Base-by-base conservation (phyloP, 2,113 vertebrate species). In the Chlorodrepanis virens region DNA sequence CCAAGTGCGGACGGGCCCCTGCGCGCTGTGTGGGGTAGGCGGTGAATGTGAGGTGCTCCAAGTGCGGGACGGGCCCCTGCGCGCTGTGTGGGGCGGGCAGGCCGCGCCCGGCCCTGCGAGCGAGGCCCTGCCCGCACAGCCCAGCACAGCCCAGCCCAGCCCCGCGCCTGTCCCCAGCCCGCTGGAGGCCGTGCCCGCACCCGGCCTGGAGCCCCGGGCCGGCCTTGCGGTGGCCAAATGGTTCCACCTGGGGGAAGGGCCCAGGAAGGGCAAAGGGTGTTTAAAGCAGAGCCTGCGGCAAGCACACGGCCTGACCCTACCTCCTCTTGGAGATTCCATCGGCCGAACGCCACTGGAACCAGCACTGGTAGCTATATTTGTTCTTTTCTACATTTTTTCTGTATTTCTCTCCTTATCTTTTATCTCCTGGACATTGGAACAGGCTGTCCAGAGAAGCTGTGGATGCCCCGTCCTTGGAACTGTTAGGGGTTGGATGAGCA, bases 11-110 rank as follows among this genome's bases (percentile, higher is more conserved):
- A 5, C 3, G 10, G 16, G 15, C 8, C 1, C 15, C 49, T 2
- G 1, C 0, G 18, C 19, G 1, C 39, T 29, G 76, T n/a, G 45
- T 25, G 53, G 11, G 71, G 12, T 22, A 29, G 52, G 11, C 33
- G 17, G 8, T 22, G 37, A 54, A 11, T 0, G 1, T 19, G 14
- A 35, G 35, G 35, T 19, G 1, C 16, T 1, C 18, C 3, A 9
- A 3, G 31, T 12, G 1, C 0, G 2, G 14, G 5, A 5, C 3
- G 10, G 16, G 15, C 8, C 1, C 15, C 49, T 2, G 1, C 0
- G 18, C 19, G 1, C 39, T 29, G 76, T n/a, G 45, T 25, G 53
- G 11, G 71, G 12, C 28, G 19, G 52, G 11, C 33, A 5, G 35
- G 42, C 7, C 8, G 9, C 12, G 70, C 53, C 31, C 11, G 5